Percentiles rank a stretch among this genome's conserved stretches.
Conservation (phyloP, 2,797 vertebrate species). For the Argya squamiceps region DNA sequence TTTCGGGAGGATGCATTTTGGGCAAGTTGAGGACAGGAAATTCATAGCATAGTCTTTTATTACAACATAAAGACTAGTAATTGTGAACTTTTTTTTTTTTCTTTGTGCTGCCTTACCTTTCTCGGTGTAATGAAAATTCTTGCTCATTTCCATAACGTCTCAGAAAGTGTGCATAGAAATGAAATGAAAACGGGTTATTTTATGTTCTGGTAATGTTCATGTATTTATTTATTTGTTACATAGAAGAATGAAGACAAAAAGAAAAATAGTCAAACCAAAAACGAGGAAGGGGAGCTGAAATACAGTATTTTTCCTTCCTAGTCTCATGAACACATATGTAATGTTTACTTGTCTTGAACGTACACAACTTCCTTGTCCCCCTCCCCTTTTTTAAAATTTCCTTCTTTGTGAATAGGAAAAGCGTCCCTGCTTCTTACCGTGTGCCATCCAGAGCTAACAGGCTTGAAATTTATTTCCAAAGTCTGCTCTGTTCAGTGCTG, state of each 20-base stretch:
- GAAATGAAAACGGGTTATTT: constrained; percentile 79
- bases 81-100: constrained; percentile 73
- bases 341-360: constrained; percentile 51
- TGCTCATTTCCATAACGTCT: constrained; percentile 54
- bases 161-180: constrained; percentile 73
- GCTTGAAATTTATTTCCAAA: constrained; percentile 61
- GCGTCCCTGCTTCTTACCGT: constrained; percentile 21
- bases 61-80: constrained; percentile 58
- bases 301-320: neutral
- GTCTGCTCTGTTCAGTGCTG: constrained; percentile 38
- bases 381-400: neutral
- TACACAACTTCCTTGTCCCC: constrained; percentile 39
- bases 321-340: constrained; percentile 23
- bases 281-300: neutral
- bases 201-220: constrained; percentile 70
- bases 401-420: constrained; percentile 42
- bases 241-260: constrained; percentile 24
- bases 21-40: constrained; percentile 68
- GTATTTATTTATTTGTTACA: constrained; percentile 80
- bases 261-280: constrained; percentile 74
- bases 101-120: constrained; percentile 70
- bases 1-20: constrained; percentile 70
- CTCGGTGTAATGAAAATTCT: constrained; percentile 62
- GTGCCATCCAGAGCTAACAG: constrained; percentile 19
- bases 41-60: constrained; percentile 58